Evolutionary conservation across 2,113 vertebrate species (phyloP), one percentile per base, ranked within the genome.

Genomic region (Urocynchramus pylzowi): DNA sequence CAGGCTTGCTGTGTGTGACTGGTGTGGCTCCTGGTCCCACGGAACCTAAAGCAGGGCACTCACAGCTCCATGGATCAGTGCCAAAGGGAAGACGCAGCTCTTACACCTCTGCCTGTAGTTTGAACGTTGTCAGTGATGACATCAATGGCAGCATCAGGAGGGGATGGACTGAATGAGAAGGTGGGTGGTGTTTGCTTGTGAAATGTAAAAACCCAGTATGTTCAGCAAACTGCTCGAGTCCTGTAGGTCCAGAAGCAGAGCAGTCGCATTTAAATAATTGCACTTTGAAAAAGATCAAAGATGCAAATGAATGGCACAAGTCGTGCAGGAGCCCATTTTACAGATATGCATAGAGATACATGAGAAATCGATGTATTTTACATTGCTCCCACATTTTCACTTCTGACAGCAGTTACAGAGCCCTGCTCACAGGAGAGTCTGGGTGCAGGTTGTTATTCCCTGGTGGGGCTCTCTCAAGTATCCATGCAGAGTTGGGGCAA

Each of bases 11-110:
- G 0, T 44, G 7, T 27, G 18, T 23, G 17, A 9, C 1, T 0
- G n/a, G 44, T 11, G 3, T 8, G 16, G 23, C 28, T 53, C 13
- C 2, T 2, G 2, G 39, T 64, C 39, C 63, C 6, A 1, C 0
- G 0, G 22, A 54, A 23, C 45, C 31, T 41, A 13, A 53, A 50
- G 4, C 18, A 35, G 59, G 18, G n/a, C 39, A 18, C 52, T 28
- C 7, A 2, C 13, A 31, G n/a, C 39, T 39, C 49, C 5, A 0
- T 16, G n/a, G n/a, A 27, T 57, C 19, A 7, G 49, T 3, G 2
- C 37, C 28, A 23, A 76, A 86, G 44, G 57, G 35, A 80, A 45
- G 22, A 74, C 8, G 26, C 37, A 68, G 49, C 31, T 41, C 47
- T 44, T 13, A 21, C 1, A 14, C 31, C n/a, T 41, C 53, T 44